Evolutionary conservation across 1,140 invertebrate species (phyloP), one percentile per base, ranked within the genome.

Genomic region (Calosoma granatense): DNA sequence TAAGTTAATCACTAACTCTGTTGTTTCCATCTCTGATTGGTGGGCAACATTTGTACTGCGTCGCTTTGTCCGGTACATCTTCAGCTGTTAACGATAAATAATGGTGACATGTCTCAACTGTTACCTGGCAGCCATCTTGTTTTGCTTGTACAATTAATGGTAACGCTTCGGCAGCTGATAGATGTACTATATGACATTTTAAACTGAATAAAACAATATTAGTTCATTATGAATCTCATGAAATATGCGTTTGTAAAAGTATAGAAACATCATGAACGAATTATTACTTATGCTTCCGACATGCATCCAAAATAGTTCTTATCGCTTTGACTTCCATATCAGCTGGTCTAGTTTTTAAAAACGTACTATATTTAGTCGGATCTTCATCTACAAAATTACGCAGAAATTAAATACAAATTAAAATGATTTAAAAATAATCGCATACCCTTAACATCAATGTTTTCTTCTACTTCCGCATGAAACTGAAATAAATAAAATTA

Each of bases 101-200:
- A 66, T 88, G 86, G 56, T 84, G 81, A 66, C 85, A 87, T 0
- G 86, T 88, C 67, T 88, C 86, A 0, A 80, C 80, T 0, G 82
- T 85, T 15, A 88, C 74, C 57, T 65, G 69, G 2, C 67, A 71
- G 2, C 76, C 75, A 2, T 64, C 61, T 21, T 64, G 55, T 58
- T 77, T 77, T 11, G 76, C 72, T 51, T 74, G 60, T 9, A 63
- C 58, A 14, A 80, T 70, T 23, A 79, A 58, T 1, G 73, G 67
- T 17, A 84, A 61, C n/a, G 79, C 78, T 11, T 74, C 71, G 0
- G 78, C 76, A 9, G 83, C 75, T 19, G 85, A 87, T n/a, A 88
- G 72, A 59, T 88, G 86, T 0, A 87, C 82, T 22, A 88, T 80
- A 64, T 88, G 86, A 43, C 84, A 81, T 57, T 77, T 74, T 6